phyloP scores from a whole-genome alignment of 2,797 vertebrate genomes.

The Morelia viridis region DNA sequence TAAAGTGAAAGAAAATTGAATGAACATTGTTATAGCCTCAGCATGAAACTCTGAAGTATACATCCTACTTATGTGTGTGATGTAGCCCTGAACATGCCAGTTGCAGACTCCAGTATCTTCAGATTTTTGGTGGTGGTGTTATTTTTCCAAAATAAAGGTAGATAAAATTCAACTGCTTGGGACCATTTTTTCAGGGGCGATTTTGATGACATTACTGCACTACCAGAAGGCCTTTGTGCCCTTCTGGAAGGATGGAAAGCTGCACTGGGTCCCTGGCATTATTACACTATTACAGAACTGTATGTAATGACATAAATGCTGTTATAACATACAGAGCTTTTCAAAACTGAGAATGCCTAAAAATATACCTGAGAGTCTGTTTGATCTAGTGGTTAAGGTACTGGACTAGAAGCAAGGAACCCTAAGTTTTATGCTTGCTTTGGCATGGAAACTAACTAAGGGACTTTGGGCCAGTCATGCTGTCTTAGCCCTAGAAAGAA shows the following conservation, averaged over 20 bases:
- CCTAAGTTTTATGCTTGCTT: background rate
- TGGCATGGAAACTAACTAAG: background rate
- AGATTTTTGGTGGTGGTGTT: background rate
- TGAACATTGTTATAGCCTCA: background rate
- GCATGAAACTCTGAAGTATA: background rate
- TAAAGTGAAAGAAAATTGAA: background rate
- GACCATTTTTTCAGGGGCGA: background rate
- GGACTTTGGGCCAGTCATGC: background rate
- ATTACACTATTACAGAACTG: background rate
- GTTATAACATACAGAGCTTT: background rate
- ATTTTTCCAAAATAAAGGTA: background rate
- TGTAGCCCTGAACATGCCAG: background rate
- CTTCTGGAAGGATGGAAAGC: background rate
- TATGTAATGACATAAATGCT: background rate
- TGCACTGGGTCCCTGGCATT: background rate
- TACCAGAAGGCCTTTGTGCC: background rate
- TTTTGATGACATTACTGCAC: background rate
- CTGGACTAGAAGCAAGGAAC: background rate
- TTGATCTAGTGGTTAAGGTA: background rate
- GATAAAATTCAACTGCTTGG: background rate
- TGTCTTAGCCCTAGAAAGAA: background rate
- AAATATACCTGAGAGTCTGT: background rate
- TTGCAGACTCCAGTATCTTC: background rate
- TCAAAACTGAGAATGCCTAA: background rate
- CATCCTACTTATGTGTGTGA: background rate